Percentiles rank a stretch among this genome's conserved stretches.
Conservation (phyloP, 2,113 vertebrate species). For the Podarcis raffonei region DNA sequence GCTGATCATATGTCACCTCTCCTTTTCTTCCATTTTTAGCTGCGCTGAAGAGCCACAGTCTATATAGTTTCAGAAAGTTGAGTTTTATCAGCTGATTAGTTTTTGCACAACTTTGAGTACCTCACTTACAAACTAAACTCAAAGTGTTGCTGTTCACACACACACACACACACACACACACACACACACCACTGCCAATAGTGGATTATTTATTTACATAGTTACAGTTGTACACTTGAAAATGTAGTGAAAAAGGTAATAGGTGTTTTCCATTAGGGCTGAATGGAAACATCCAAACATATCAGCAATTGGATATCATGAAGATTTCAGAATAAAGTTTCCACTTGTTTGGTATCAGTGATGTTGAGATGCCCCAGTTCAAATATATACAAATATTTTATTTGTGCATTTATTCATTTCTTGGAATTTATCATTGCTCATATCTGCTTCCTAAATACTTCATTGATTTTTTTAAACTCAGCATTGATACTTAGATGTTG, state of each 20-base stretch:
- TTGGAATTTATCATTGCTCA: not conserved
- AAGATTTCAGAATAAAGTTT: not conserved
- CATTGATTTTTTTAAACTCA: too few relatives aligned
- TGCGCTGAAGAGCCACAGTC: slow-evolving; percentile 8
- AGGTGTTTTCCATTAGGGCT: not conserved
- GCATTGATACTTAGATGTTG: too few relatives aligned
- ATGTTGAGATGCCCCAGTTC: not conserved
- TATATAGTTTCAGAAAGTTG: not conserved
- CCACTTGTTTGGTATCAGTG: not conserved
- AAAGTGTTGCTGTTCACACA: not conserved
- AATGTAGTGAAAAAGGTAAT: not conserved
- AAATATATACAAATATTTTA: not conserved
- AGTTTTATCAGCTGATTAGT: not conserved
- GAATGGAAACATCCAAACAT: not conserved
- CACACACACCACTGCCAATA: too few relatives aligned
- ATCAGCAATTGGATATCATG: not conserved
- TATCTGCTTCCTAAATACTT: not conserved
- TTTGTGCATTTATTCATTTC: not conserved
- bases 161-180: too few relatives aligned
- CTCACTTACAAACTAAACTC: not conserved
- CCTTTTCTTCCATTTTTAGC: slow-evolving; percentile 6
- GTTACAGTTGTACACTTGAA: not conserved
- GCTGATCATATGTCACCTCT: slow-evolving; percentile 32
- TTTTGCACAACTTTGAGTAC: not conserved
- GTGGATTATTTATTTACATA: not conserved